Conservation (phyloP, 2,797 vertebrate genomes). For the Podarcis siculus region DNA sequence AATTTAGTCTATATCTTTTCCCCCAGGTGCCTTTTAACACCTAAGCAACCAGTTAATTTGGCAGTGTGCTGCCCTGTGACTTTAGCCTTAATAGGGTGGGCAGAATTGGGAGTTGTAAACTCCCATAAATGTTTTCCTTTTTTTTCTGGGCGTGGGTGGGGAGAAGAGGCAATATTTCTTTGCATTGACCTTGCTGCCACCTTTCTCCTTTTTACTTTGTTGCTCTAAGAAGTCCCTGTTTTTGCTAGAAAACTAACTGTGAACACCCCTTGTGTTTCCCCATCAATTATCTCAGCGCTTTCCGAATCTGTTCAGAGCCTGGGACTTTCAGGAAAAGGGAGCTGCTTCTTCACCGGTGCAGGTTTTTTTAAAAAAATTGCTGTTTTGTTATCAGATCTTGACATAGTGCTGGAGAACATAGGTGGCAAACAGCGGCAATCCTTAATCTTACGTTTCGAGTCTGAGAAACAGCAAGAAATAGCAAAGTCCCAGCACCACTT, state of each 20-base stretch:
- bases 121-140: slow-evolving; percentile 62
- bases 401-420: slow-evolving; percentile 71
- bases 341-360: slow-evolving; percentile 53
- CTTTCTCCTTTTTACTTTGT: slow-evolving; percentile 78
- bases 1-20: slow-evolving; percentile 33
- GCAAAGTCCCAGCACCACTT: slow-evolving; percentile 62
- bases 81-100: slow-evolving; percentile 40
- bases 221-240: slow-evolving; percentile 82
- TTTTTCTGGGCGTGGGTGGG: slow-evolving; percentile 45
- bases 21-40: slow-evolving; percentile 48
- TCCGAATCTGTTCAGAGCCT: slow-evolving; percentile 55
- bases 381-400: slow-evolving; percentile 66
- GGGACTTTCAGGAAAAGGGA: slow-evolving; percentile 42
- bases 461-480: slow-evolving; percentile 77
- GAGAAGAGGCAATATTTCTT: slow-evolving; percentile 78
- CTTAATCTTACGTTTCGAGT: slow-evolving; percentile 68
- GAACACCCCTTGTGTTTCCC: slow-evolving; percentile 80
- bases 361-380: slow-evolving; percentile 55
- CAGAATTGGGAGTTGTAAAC: slow-evolving; percentile 69
- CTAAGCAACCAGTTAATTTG: slow-evolving; percentile 66
- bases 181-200: slow-evolving; percentile 81
- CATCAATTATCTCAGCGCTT: slow-evolving; percentile 81
- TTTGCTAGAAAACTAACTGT: slow-evolving; percentile 80
- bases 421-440: slow-evolving; percentile 71
- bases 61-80: slow-evolving; percentile 44